Percentiles rank a stretch among this genome's conserved stretches.
Conservation (phyloP, 2,797 vertebrate genomes). For the Mionectes olivaceus region DNA sequence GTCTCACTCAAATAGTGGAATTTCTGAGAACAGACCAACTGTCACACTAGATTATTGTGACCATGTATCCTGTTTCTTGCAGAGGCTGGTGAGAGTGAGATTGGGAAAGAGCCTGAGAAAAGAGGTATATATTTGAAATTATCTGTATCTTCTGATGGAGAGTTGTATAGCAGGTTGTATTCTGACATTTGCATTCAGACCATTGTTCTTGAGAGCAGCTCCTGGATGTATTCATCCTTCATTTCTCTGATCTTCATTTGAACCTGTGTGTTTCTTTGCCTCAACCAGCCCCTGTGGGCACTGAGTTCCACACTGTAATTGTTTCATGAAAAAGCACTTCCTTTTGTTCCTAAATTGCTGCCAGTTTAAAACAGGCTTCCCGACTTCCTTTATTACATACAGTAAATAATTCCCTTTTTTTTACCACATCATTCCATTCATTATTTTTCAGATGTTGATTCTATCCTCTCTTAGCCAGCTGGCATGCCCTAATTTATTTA, state of each 20-base stretch:
- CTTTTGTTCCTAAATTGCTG: not conserved
- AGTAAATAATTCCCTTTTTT: not conserved
- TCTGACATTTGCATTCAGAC: not conserved
- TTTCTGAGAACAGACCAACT: conserved; percentile 13
- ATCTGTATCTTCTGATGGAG: not conserved
- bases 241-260: not conserved
- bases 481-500: not conserved
- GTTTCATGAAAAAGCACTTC: not conserved
- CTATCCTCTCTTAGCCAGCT: not conserved
- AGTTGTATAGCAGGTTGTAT: not conserved
- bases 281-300: not conserved
- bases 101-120: not conserved
- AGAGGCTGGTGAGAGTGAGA: not conserved
- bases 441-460: conserved; percentile 5
- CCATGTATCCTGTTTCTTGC: not conserved
- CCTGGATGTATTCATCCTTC: not conserved
- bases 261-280: not conserved
- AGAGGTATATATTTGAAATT: not conserved
- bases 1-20: not conserved
- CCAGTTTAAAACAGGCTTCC: not conserved
- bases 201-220: not conserved
- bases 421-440: not conserved
- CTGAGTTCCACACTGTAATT: not conserved
- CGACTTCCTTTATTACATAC: not conserved
- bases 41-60: not conserved